These are phyloP conservation scores for Hydrochoerus hydrochaeris DNA, from an alignment of 2,113 vertebrate species.

Conservation along the genomic window DNA sequence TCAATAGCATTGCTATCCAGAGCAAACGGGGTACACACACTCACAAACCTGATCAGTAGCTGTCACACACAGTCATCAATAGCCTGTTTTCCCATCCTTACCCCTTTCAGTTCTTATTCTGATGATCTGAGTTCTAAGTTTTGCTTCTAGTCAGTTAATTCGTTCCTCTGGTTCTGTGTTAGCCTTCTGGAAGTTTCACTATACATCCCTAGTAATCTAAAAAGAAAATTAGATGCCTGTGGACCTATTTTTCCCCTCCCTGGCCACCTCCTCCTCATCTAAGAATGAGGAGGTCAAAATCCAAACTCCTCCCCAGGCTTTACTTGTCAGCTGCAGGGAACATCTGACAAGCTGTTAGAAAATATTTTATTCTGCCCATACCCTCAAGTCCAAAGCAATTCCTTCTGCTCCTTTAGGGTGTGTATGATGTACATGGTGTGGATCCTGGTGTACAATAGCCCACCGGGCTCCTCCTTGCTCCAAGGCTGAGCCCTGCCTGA, in stretches of 20 bases:
- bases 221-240: background rate
- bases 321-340: background rate
- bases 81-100: background rate
- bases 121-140: background rate
- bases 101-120: background rate
- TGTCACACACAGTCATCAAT: background rate
- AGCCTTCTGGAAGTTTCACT: background rate
- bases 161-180: background rate
- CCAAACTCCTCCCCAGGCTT: background rate
- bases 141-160: conserved; percentile 5
- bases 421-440: background rate
- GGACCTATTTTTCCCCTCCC: background rate
- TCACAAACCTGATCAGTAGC: background rate
- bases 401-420: background rate
- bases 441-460: background rate
- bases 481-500: background rate
- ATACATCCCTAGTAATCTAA: background rate
- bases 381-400: background rate
- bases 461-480: conserved; percentile 1
- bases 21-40: background rate
- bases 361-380: background rate
- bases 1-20: background rate
- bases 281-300: background rate
- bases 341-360: background rate
- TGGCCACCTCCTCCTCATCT: background rate